Percentiles rank a stretch among this genome's conserved stretches.
These are phyloP conservation scores for Brachyopa scutellaris DNA, from an alignment of 2,888 invertebrate genomes.

Conservation along the genomic window DNA sequence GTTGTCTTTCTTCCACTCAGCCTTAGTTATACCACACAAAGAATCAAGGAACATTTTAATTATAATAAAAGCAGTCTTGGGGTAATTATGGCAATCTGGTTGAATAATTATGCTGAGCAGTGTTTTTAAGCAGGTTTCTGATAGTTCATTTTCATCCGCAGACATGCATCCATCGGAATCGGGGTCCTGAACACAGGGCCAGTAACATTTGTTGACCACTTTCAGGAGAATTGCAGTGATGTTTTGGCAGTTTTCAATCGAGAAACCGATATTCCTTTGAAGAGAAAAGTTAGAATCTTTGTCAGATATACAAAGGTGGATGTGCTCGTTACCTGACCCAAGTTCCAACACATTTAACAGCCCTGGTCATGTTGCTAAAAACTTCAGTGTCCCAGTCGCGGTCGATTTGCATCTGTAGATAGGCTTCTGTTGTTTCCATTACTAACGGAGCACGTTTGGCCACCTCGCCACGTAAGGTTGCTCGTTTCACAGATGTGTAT, in stretches of 20 bases:
- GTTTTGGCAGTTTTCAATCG: conserved; percentile 79
- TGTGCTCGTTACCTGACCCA: conserved; percentile 84
- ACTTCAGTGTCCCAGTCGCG: conserved; percentile 81
- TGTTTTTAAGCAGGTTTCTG: conserved; percentile 86
- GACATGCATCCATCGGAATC: conserved; percentile 83
- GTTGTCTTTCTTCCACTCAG: conserved; percentile 82
- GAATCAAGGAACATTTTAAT: conserved; percentile 85
- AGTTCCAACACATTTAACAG: conserved; percentile 83
- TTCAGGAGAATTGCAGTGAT: conserved; percentile 81
- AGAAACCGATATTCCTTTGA: conserved; percentile 79
- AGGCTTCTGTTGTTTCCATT: conserved; percentile 79
- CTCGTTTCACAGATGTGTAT: conserved; percentile 80
- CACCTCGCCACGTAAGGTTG: conserved; percentile 78
- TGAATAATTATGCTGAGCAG: conserved; percentile 83
- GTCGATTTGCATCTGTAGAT: conserved; percentile 78
- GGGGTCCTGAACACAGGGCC: conserved; percentile 80
- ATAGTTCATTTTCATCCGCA: conserved; percentile 84
- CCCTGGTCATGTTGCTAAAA: conserved; percentile 83
- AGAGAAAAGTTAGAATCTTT: not conserved
- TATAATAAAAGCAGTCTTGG: conserved; percentile 84
- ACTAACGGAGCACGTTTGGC: conserved; percentile 79
- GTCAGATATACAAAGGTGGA: no score
- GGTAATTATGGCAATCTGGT: conserved; percentile 85
- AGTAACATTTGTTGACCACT: conserved; percentile 81
- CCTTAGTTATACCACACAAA: conserved; percentile 83